Conservation (phyloP, 1,140 invertebrate genomes). For the Papilio aristodemus region DNA sequence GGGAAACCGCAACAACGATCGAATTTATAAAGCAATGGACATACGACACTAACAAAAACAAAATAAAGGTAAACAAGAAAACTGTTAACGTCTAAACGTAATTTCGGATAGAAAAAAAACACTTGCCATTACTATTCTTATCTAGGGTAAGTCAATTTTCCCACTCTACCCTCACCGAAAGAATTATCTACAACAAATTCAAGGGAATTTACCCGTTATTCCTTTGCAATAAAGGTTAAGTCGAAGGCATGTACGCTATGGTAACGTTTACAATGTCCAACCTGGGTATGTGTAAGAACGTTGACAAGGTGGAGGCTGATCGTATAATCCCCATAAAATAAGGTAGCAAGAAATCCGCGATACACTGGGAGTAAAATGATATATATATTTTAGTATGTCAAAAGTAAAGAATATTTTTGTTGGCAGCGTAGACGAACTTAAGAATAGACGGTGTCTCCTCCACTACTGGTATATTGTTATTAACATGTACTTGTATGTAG, state of each 20-base stretch:
- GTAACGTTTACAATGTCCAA: conserved; percentile 63
- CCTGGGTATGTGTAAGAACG: conserved; percentile 70
- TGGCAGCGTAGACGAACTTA: too few relatives aligned
- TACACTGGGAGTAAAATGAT: conserved; percentile 49
- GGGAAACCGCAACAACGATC: background rate
- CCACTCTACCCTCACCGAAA: conserved; percentile 53
- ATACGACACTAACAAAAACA: conserved; percentile 49
- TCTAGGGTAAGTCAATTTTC: conserved; percentile 79
- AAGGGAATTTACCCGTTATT: conserved; percentile 42
- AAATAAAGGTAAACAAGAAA: conserved; percentile 74
- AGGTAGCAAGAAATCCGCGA: conserved; percentile 64
- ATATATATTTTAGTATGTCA: too few relatives aligned
- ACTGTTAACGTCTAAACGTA: conserved; percentile 68
- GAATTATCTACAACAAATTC: background rate
- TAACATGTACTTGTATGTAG: too few relatives aligned
- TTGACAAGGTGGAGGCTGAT: conserved; percentile 77
- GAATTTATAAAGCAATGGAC: conserved; percentile 36
- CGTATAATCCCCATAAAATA: conserved; percentile 79
- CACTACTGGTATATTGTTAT: too few relatives aligned
- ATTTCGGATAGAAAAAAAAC: conserved; percentile 69
- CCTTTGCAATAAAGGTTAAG: conserved; percentile 35
- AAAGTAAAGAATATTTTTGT: too few relatives aligned
- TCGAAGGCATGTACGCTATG: conserved; percentile 34
- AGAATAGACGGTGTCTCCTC: too few relatives aligned
- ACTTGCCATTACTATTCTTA: conserved; percentile 72